phyloP scores from a whole-genome alignment of 1,140 invertebrate species.

The Phymorhynchus buccinoides region DNA sequence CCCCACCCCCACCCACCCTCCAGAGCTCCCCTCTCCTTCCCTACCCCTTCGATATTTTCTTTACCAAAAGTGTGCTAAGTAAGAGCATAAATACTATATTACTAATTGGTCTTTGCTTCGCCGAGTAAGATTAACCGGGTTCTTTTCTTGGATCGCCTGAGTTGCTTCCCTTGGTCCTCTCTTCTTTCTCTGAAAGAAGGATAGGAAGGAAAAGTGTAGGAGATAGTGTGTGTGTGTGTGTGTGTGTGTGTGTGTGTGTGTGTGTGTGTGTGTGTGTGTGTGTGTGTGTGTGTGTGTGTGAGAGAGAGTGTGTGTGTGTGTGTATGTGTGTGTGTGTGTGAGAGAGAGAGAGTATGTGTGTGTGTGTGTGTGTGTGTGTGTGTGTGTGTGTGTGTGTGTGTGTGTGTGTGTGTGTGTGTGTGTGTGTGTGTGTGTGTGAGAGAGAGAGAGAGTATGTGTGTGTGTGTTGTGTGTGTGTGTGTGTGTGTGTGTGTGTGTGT shows the following conservation, averaged over 20 bases:
- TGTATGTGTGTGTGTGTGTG: neutral
- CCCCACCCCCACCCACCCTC: too few relatives aligned
- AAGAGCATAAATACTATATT: too few relatives aligned
- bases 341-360: neutral
- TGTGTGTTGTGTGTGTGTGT: slow-evolving; percentile 9
- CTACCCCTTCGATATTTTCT: too few relatives aligned
- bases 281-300: neutral
- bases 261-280: neutral
- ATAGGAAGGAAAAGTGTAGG: neutral
- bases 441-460: neutral
- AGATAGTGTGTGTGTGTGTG: neutral
- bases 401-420: neutral
- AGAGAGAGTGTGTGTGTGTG: neutral
- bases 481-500: slow-evolving; percentile 9
- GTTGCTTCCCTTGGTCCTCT: too few relatives aligned
- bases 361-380: neutral
- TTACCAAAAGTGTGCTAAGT: too few relatives aligned
- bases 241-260: neutral
- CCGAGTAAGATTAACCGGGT: too few relatives aligned
- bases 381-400: neutral
- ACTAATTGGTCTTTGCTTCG: too few relatives aligned
- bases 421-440: neutral
- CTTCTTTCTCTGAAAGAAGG: neutral
- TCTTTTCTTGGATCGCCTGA: too few relatives aligned
- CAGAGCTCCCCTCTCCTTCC: too few relatives aligned